phyloP scores from a whole-genome alignment of 2,113 vertebrate species.

The Psophia crepitans region DNA sequence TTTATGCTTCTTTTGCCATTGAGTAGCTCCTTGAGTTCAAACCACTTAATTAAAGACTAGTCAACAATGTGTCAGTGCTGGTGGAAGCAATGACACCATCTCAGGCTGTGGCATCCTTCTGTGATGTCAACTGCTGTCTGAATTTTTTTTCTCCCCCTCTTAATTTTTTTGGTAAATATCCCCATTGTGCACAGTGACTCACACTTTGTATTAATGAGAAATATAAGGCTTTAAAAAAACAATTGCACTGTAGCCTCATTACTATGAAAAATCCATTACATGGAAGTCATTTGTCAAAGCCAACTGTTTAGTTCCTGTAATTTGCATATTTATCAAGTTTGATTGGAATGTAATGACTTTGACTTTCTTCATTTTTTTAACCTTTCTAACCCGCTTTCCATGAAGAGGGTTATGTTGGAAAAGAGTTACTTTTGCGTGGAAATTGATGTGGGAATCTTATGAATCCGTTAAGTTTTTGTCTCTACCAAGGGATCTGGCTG shows the following conservation, averaged over 20 bases:
- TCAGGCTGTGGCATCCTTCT: neutral
- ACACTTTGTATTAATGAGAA: slow-evolving; percentile 57
- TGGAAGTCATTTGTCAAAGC: slow-evolving; percentile 85
- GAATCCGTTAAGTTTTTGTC: neutral
- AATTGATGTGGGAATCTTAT: neutral
- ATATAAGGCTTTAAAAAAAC: slow-evolving; percentile 67
- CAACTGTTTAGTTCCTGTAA: slow-evolving; percentile 79
- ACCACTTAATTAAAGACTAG: neutral
- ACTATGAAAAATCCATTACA: slow-evolving; percentile 85
- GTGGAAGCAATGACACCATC: neutral
- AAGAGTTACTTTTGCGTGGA: neutral
- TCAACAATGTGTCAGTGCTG: neutral
- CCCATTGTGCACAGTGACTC: slow-evolving; percentile 12
- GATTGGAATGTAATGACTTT: slow-evolving; percentile 84
- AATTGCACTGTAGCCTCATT: slow-evolving; percentile 78
- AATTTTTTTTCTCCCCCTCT: neutral
- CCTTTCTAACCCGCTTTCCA: slow-evolving; percentile 62
- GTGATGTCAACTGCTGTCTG: slow-evolving; percentile 3
- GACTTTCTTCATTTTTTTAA: slow-evolving; percentile 69
- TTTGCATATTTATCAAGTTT: slow-evolving; percentile 93
- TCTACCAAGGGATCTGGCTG: neutral
- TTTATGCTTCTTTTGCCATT: neutral
- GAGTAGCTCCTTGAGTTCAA: neutral
- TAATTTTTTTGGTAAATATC: neutral
- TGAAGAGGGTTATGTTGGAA: neutral